Base-by-base conservation (phyloP, 2,113 vertebrate species). In the Oxyruncus cristatus region DNA sequence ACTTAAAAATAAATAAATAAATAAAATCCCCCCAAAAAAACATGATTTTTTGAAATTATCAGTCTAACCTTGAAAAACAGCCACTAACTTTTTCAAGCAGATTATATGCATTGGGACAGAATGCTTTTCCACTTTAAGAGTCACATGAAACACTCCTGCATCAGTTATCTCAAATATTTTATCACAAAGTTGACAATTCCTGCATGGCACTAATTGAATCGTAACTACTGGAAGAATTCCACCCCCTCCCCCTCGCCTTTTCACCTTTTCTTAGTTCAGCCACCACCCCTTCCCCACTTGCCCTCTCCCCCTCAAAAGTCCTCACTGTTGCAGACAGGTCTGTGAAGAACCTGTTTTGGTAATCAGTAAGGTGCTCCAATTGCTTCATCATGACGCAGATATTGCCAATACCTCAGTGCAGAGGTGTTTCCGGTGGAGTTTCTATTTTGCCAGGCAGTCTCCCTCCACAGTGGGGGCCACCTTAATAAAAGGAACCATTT, bases 401-500 rank as follows among this genome's bases (percentile, higher is more conserved):
- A 53, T 49, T 79, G 81, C 72, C 81, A 94, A 53, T 58, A 93
- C 66, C n/a, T 72, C 65, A 32, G n/a, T 42, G 53, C 1, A 6
- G 89, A 83, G 66, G 77, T 88, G 74, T 61, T 94, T 65, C 59
- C 93, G 74, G 88, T 32, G 8, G n/a, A 55, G 41, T 62, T 52
- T 83, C 14, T 73, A 39, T 85, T 95, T 89, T 90, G 75, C 58
- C 14, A 0, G 73, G 66, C 14, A 90, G 63, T 30, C 28, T 79
- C 83, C 44, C 9, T 93, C 37, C 62, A 72, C 62, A 53, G 4
- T 8, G 8, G 28, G 32, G 92, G 67, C 74, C 58, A 80, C 56
- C 75, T 83, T 76, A 88, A 86, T 55, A 73, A 68, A 83, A 65
- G 16, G 79, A 85, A 20, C 30, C 18, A n/a, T 85, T 95, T 79